phyloP scores from a whole-genome alignment of 2,113 vertebrate genomes.

The Datnioides undecimradiatus region DNA sequence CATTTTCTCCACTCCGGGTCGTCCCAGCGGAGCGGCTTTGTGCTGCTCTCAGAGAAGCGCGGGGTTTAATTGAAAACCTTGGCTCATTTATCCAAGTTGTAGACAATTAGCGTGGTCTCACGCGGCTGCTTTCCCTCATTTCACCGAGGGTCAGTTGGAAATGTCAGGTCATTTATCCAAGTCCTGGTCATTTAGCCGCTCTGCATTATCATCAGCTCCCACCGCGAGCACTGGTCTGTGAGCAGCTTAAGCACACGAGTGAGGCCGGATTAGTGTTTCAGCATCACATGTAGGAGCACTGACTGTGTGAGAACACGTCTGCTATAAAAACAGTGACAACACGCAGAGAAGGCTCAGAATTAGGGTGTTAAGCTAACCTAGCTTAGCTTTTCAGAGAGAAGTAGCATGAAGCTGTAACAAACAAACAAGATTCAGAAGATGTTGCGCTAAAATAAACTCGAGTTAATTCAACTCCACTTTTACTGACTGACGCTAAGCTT shows the following conservation, averaged over 20 bases:
- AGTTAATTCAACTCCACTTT: no score
- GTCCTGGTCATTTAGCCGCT: slow-evolving; percentile 3
- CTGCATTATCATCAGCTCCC: background rate
- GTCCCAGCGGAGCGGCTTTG: background rate
- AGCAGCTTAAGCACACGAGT: background rate
- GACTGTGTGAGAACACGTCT: no score
- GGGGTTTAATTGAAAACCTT: slow-evolving; percentile 25
- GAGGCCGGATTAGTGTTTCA: background rate
- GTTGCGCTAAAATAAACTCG: no score
- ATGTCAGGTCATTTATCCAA: slow-evolving; percentile 20
- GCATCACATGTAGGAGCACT: background rate
- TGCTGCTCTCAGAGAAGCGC: background rate
- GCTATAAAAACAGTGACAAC: background rate
- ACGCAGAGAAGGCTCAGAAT: background rate
- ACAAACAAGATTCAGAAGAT: no score
- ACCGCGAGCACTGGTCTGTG: background rate
- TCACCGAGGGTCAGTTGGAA: slow-evolving; percentile 11
- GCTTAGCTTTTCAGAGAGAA: background rate
- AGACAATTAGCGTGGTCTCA: slow-evolving; percentile 17
- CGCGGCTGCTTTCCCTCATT: slow-evolving; percentile 22
- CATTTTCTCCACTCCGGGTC: background rate
- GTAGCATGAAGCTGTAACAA: background rate
- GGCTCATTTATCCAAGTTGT: slow-evolving; percentile 19
- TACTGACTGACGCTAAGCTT: no score
- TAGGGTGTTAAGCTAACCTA: background rate